phyloP scores from a whole-genome alignment of 1,140 invertebrate genomes.

The Megalonaias nervosa region DNA sequence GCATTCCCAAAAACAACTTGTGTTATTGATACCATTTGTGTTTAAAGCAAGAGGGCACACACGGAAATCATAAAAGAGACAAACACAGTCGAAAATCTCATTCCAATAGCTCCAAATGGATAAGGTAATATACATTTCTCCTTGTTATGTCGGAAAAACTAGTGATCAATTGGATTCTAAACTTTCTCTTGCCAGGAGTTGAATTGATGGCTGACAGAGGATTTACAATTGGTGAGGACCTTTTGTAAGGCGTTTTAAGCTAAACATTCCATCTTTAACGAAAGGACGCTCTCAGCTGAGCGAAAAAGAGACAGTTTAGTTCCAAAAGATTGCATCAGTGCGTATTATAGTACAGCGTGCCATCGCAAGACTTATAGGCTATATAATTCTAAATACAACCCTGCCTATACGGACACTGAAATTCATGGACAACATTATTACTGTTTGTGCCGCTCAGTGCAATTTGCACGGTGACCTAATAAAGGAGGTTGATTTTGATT shows the following conservation, averaged over 20 bases:
- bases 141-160: too few relatives aligned
- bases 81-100: too few relatives aligned
- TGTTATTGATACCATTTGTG: too few relatives aligned
- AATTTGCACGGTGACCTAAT: background rate
- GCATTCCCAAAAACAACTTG: too few relatives aligned
- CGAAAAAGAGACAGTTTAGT: background rate
- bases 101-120: too few relatives aligned
- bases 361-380: background rate
- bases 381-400: background rate
- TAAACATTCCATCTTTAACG: slow-evolving; percentile 8
- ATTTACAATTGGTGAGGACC: slow-evolving; percentile 41
- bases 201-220: slow-evolving; percentile 47
- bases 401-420: background rate
- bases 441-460: background rate
- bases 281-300: background rate
- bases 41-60: too few relatives aligned
- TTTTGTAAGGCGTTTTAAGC: slow-evolving; percentile 1
- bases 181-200: slow-evolving; percentile 45
- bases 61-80: too few relatives aligned
- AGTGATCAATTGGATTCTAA: slow-evolving; percentile 54
- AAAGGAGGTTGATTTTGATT: background rate
- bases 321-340: slow-evolving; percentile 1
- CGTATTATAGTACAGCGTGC: slow-evolving; percentile 1
- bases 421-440: background rate
- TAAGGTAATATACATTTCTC: too few relatives aligned